Base-by-base conservation (phyloP, 2,888 invertebrate species). In the Orthosia gracilis region DNA sequence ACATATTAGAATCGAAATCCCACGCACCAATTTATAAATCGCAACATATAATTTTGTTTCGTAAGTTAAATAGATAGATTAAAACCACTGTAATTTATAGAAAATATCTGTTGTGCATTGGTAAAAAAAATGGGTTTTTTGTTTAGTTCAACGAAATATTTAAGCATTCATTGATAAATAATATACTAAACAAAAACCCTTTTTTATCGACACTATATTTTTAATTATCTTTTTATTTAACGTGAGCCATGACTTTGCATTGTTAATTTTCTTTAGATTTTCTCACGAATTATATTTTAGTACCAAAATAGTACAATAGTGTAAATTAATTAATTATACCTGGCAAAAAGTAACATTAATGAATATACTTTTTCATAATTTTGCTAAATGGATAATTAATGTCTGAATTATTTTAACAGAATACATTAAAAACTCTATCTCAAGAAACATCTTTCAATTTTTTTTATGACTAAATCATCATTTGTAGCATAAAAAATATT, bases 11-110 rank as follows among this genome's bases (percentile, higher is more conserved):
- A 47, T 61, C 23, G n/a, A 63, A 66, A 69, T 82, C 77, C 68
- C 77, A 77, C 65, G 73, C 40, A 82, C 66, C 55, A 69, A 57
- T 78, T 70, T 69, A 18, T 45, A 13, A 65, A 67, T 49, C 26
- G 12, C 12, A 47, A 75, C 26, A 17, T 54, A 26, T 26, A 5
- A 62, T 62, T 76, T 68, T 7, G 23, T 68, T 55, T 68, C 26
- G 18, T 18, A 50, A 62, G 23, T 31, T 31, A 47, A 23, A 23
- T 2, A 45, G 2, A 73, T 3, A 45, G 11, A 55, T 17, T 18
- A n/a, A 21, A 31, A 5, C 31, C 31, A 23, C 23, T 17, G 31
- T 4, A 18, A 47, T 57, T n/a, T 18, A 0, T 23, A 21, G 52
- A 26, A 75, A 54, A 58, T 49, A 1, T 67, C 4, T 15, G 49